Percentiles rank a stretch among this genome's conserved stretches.
phyloP scores from a whole-genome alignment of 2,797 vertebrate genomes.

The Gymnothorax reevesii region DNA sequence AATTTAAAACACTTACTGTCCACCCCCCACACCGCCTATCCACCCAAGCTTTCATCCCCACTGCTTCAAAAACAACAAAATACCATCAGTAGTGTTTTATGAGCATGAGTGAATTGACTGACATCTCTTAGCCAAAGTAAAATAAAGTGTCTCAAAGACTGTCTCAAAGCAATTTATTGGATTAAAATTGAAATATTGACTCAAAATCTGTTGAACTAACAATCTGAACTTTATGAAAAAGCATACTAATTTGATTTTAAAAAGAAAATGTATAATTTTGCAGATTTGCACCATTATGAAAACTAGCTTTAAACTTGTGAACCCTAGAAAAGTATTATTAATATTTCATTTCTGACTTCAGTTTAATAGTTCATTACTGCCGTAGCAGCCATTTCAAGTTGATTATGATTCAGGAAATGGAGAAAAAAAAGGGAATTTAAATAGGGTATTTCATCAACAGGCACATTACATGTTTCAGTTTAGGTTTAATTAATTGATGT shows the following conservation, averaged over 20 bases:
- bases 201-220: not conserved
- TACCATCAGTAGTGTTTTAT: not conserved
- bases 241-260: not conserved
- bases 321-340: not conserved
- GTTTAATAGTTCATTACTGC: not conserved
- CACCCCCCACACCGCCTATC: not conserved
- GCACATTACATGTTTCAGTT: not conserved
- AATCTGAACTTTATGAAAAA: not conserved
- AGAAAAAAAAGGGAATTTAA: not conserved
- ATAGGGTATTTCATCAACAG: not conserved
- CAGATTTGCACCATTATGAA: not conserved
- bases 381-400: not conserved
- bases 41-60: not conserved
- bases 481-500: not conserved
- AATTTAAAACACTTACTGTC: not conserved
- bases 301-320: not conserved
- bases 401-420: not conserved
- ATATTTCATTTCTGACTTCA: not conserved
- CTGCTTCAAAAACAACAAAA: no score
- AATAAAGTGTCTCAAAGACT: no score
- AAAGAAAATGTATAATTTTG: not conserved
- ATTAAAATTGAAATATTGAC: not conserved
- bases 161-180: not conserved
- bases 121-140: not conserved
- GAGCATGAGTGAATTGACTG: not conserved